Conservation (phyloP, 2,797 vertebrate species). For the Gila robusta region DNA sequence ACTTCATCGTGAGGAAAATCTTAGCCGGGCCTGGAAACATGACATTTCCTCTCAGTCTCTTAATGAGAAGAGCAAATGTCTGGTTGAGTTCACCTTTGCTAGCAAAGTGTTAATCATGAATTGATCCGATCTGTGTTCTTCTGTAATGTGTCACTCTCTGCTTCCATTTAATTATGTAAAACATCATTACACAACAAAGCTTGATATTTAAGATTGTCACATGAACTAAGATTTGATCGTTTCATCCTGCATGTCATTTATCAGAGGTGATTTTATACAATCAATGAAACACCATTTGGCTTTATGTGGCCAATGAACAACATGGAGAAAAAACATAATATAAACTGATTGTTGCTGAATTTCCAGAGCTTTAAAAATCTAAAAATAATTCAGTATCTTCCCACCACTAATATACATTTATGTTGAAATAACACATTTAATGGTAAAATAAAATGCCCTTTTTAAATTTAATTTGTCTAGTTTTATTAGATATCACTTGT, state of each 20-base stretch:
- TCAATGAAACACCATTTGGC: background rate
- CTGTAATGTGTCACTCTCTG: background rate
- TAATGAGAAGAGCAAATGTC: slow-evolving; percentile 32
- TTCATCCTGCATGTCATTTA: background rate
- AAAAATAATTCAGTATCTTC: background rate
- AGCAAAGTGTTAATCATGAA: slow-evolving; percentile 26
- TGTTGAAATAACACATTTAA: background rate
- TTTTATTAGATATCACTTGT: too few species aligned
- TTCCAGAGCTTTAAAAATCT: background rate
- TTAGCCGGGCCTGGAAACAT: background rate
- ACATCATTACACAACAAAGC: background rate
- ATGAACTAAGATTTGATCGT: background rate
- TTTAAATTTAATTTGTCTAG: too few species aligned
- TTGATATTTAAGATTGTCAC: background rate
- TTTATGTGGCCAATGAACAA: background rate
- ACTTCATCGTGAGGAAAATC: slow-evolving; percentile 12
- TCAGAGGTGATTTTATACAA: background rate
- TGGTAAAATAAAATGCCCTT: background rate
- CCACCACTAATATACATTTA: background rate
- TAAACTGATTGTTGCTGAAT: background rate
- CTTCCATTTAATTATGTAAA: slow-evolving; percentile 2
- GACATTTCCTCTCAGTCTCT: slow-evolving; percentile 29
- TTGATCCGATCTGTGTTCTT: background rate
- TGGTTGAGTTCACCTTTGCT: slow-evolving; percentile 1
- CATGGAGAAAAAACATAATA: background rate